Base-by-base conservation (phyloP, 2,888 invertebrate species). In the Iphiclides podalirius region DNA sequence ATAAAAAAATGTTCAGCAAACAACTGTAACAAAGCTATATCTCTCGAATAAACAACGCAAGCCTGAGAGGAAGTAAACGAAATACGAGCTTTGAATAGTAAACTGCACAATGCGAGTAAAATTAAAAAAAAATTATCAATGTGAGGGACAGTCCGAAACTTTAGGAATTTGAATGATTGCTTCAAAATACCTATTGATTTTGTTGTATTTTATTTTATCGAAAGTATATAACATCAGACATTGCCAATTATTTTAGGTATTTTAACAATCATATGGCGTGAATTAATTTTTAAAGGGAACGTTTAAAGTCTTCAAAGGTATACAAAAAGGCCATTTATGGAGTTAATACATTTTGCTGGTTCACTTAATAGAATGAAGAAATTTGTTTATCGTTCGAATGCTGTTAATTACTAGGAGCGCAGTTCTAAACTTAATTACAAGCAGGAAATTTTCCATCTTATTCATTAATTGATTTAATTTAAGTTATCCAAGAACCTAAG, bases 1-100 rank as follows among this genome's bases (percentile, higher is more conserved):
- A 64, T 52, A 63, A 67, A 75, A 71, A 75, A 66, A 50, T 55
- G 45, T 60, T 60, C 54, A 57, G 61, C 49, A 57, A 70, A 66
- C 64, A 67, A 61, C 67, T 67, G 69, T 64, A 66, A 48, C 42
- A 37, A 20, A 48, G 40, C 35, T 28, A 23, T 44, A 39, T 50
- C 40, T 50, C 36, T 44, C 35, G 23, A 45, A 45, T 45, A 49
- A 49, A 49, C 48, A 49, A 49, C 43, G 38, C 43, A 38, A 43
- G 43, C 42, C 48, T 38, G 48, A 42, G 37, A 42, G 48, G 42
- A 43, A 43, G 38, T 43, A 49, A 49, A 49, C 43, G 43, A 49
- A 43, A 49, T 43, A 49, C 37, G 43, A 38, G 48, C 26, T 38
- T 38, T 37, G 48, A 49, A 49, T 49, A 38, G 8, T 9, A 15